Base-by-base conservation (phyloP, 2,797 vertebrate species). In the Tachyglossus aculeatus region DNA sequence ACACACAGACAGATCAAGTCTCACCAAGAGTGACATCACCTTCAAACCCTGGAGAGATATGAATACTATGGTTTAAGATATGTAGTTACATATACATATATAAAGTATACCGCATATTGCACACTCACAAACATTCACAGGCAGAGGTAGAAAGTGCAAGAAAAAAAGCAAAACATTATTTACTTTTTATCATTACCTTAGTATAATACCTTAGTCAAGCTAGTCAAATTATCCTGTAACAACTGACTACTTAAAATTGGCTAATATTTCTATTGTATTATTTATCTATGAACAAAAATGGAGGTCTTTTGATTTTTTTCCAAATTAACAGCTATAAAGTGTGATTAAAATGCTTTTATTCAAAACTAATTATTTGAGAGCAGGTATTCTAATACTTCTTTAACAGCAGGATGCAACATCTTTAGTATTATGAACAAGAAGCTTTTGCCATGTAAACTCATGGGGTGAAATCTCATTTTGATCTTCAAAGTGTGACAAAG, bases 401-500 rank as follows among this genome's bases (percentile, higher is more conserved):
- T 71, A 87, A 80, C 86, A 86, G 81, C 78, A 81, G 83, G 85
- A 83, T 64, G 73, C 84, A 80, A 78, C 64, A 77, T 87, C 85
- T 87, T 87, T 78, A 74, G 70, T 78, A 84, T 84, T 86, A 82
- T 74, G 86, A 89, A 84, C 88, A 83, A 83, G 88, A 67, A 83
- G 81, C 72, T 87, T 89, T 85, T 88, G 87, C 88, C 88, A 88
- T 80, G 84, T 90, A 92, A 92, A 93, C 90, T 91, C 84, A 63
- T 71, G 73, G 93, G 92, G 94, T 95, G 93, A 93, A 92, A 93
- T 94, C 94, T 95, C 95, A 96, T 96, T 94, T 89, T 89, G 91
- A 95, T 96, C 94, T 95, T 95, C 93, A 94, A 94, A 94, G 94
- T 94, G 93, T 88, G 91, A 95, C 95, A 93, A 94, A 94, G 94